A percentile compares a stretch with the other conserved stretches of the same genome.
Evolutionary conservation across 2,113 vertebrate genomes (phyloP).

Genomic region (Anarhynchus alexandrinus): DNA sequence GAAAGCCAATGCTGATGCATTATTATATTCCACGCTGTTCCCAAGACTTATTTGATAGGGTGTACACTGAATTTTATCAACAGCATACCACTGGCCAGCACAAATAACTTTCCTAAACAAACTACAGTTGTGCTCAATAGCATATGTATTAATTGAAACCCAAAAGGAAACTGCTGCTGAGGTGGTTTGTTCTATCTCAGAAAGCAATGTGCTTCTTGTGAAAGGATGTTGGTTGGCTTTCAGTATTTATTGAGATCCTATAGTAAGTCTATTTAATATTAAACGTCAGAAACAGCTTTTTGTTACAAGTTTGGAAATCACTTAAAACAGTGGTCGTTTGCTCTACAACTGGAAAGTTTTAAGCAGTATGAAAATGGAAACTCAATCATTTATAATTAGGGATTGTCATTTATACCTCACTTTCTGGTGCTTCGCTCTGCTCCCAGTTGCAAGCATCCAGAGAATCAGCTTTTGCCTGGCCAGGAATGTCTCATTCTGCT

Average conservation of each 20-base stretch:
- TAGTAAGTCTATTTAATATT: neutral
- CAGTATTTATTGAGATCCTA: neutral
- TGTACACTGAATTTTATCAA: neutral
- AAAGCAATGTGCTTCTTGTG: neutral
- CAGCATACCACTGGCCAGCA: neutral
- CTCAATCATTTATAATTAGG: neutral
- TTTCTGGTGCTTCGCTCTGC: neutral
- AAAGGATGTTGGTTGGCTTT: neutral
- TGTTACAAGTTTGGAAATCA: neutral
- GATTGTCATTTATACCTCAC: neutral
- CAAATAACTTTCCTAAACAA: neutral
- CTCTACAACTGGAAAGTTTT: neutral
- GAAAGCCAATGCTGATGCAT: neutral
- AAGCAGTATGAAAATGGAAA: constrained; percentile 12
- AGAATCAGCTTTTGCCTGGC: constrained; percentile 1
- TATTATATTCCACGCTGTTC: neutral
- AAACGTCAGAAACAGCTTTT: neutral
- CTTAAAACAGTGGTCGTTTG: neutral
- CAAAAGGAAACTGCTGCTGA: neutral
- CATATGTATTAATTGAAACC: neutral
- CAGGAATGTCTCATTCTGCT: constrained; percentile 48
- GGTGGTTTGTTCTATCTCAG: neutral
- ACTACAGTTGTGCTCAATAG: neutral
- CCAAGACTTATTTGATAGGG: neutral
- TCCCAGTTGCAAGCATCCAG: neutral